A percentile compares a stretch with the other conserved stretches of the same genome.
phyloP scores from a whole-genome alignment of 1,140 invertebrate species.

The Aphelenchoides besseyi region DNA sequence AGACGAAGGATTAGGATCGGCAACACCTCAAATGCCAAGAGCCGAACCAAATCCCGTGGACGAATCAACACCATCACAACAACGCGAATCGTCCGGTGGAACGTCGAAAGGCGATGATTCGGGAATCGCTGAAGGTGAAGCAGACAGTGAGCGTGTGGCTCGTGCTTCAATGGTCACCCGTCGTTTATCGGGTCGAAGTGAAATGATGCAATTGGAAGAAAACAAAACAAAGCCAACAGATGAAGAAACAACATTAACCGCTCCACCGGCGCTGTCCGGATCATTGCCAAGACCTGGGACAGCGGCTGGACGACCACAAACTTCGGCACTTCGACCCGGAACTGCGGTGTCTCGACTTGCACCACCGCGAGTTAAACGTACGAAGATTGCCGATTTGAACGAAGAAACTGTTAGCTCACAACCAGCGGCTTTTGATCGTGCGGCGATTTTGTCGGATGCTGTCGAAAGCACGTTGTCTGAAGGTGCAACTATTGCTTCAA shows the following conservation, averaged over 20 bases:
- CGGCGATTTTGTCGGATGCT: slow-evolving; percentile 36
- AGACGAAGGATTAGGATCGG: slow-evolving; percentile 16
- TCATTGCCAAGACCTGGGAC: not conserved
- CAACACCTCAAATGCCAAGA: not conserved
- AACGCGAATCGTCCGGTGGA: slow-evolving; percentile 48
- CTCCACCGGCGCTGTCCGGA: not conserved
- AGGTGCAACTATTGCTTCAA: slow-evolving; percentile 5
- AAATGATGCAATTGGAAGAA: not conserved
- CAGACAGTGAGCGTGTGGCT: slow-evolving; percentile 33
- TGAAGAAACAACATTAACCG: slow-evolving; percentile 18
- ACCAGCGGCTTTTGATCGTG: slow-evolving; percentile 28
- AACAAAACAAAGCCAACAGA: slow-evolving; percentile 6
- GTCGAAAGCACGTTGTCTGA: not conserved
- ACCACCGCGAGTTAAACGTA: slow-evolving; percentile 49
- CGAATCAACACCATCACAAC: slow-evolving; percentile 29
- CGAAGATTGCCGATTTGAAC: slow-evolving; percentile 37
- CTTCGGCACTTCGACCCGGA: slow-evolving; percentile 45
- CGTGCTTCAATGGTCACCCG: slow-evolving; percentile 13
- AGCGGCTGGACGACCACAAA: slow-evolving; percentile 46
- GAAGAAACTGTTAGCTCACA: slow-evolving; percentile 27
- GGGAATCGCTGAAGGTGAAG: slow-evolving; percentile 47
- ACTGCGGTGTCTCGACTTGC: slow-evolving; percentile 41
- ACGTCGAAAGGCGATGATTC: slow-evolving; percentile 51
- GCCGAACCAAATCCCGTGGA: not conserved
- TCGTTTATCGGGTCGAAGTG: not conserved